phyloP scores from a whole-genome alignment of 1,140 invertebrate species.

The Neotoxoptera formosana region DNA sequence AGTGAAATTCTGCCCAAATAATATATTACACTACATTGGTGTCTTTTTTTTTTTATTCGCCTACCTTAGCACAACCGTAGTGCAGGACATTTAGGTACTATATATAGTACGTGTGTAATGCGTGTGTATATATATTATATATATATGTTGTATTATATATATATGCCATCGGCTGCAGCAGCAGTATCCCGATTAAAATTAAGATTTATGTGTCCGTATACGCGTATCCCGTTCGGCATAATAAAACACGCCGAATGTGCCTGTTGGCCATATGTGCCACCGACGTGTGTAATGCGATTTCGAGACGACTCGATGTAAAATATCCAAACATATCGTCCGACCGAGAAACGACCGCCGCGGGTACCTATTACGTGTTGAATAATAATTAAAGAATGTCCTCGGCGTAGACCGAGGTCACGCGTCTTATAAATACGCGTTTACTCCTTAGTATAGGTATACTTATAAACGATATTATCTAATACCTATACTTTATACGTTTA shows the following conservation, averaged over 20 bases:
- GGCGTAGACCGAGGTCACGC: no score
- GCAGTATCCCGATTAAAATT: neutral
- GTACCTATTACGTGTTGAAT: neutral
- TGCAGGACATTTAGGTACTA: no score
- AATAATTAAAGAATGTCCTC: neutral
- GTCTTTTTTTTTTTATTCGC: no score
- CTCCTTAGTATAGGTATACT: neutral
- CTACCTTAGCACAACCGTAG: no score
- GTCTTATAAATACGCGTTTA: neutral
- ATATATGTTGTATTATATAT: no score
- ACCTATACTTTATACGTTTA: neutral
- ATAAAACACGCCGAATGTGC: neutral
- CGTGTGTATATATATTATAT: no score
- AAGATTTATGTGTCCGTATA: neutral
- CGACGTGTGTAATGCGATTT: neutral
- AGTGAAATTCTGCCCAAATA: neutral
- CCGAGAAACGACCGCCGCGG: no score
- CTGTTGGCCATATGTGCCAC: neutral
- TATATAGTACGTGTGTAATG: no score
- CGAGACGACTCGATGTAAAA: neutral
- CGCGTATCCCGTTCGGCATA: neutral
- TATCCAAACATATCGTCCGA: no score
- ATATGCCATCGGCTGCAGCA: neutral
- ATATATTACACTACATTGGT: neutral
- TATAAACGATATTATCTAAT: no score